Conservation (phyloP, 37 sponge, comb jelly and placozoan species). For the Spongilla lacustris region DNA sequence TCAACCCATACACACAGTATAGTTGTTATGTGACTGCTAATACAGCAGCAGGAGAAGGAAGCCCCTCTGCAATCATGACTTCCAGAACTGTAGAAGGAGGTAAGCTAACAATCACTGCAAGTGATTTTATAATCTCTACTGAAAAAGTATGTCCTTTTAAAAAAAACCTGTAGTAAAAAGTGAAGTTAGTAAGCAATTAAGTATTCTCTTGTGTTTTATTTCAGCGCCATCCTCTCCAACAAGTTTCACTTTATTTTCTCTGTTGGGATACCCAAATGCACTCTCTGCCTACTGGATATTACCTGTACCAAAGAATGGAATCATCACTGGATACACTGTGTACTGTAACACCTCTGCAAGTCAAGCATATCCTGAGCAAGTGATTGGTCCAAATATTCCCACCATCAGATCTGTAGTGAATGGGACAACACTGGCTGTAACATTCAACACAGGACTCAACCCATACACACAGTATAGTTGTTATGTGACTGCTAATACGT, state of each 20-base stretch:
- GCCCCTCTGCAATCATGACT: neutral
- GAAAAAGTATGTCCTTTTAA: too few species aligned
- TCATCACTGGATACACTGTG: too few species aligned
- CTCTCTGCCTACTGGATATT: too few species aligned
- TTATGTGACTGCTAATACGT: constrained; percentile 51
- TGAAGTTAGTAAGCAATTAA: neutral
- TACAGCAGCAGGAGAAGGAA: neutral
- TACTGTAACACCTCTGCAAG: too few species aligned
- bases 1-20: neutral
- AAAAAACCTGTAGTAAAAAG: too few species aligned
- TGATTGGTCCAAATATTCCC: constrained; percentile 5
- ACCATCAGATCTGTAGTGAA: constrained; percentile 12
- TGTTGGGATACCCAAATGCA: too few species aligned
- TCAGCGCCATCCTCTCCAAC: neutral
- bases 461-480: too few species aligned
- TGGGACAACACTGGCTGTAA: neutral
- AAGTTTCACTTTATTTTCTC: too few species aligned
- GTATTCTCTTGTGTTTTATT: neutral
- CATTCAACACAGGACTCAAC: too few species aligned
- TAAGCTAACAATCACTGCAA: neutral
- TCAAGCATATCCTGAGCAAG: neutral
- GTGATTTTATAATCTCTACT: too few species aligned
- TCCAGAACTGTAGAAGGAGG: neutral
- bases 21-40: neutral
- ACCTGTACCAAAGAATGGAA: too few species aligned